Conservation (phyloP, 64 coral and sea anemone genomes). For the Stichodactyla helianthus region DNA sequence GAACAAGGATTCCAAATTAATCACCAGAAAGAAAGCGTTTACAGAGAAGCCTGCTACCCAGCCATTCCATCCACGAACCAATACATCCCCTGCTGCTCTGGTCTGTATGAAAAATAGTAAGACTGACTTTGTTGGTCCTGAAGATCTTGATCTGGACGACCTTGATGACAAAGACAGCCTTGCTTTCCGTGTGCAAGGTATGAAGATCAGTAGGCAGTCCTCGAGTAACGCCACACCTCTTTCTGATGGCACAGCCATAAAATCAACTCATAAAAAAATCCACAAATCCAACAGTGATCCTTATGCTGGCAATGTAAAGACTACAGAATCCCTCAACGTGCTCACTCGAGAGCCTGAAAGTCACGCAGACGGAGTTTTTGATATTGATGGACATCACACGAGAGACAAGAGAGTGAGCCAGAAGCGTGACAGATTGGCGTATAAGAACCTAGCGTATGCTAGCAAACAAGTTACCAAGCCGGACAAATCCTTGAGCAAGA, state of each 20-base stretch:
- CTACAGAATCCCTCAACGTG: neutral
- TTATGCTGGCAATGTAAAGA: neutral
- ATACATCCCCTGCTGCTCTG: neutral
- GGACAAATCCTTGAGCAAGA: too few relatives aligned
- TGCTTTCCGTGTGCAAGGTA: neutral
- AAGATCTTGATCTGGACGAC: constrained; percentile 16
- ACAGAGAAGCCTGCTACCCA: neutral
- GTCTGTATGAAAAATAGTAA: neutral
- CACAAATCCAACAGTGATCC: constrained; percentile 10
- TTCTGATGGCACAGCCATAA: neutral
- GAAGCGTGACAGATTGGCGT: neutral
- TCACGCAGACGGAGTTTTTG: neutral
- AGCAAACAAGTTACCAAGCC: too few relatives aligned
- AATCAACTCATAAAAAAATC: neutral
- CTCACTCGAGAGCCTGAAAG: neutral
- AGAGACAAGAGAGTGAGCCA: neutral
- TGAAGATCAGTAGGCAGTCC: neutral
- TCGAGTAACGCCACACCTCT: neutral
- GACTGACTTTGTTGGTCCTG: neutral
- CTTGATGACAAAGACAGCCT: neutral
- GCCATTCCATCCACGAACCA: neutral
- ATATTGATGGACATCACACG: neutral
- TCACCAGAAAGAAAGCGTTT: neutral
- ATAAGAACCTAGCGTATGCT: too few relatives aligned
- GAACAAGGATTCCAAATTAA: neutral